These are phyloP conservation scores for Struthidea cinerea DNA, from an alignment of 2,113 vertebrate genomes.

Conservation along the genomic window DNA sequence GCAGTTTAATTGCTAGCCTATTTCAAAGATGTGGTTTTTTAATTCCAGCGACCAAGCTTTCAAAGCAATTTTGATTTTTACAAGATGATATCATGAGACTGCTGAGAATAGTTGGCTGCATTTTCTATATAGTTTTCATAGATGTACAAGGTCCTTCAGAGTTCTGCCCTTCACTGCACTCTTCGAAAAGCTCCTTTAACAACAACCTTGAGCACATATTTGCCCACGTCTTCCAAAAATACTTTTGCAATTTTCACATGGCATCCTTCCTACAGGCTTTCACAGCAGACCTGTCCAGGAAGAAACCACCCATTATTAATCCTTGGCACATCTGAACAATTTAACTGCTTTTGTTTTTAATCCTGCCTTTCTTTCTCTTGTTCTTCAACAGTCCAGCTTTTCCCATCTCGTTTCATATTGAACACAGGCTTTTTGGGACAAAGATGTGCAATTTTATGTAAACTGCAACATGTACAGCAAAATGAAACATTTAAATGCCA, in stretches of 20 bases:
- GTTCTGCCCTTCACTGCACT: not conserved
- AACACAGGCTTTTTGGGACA: not conserved
- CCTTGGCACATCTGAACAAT: not conserved
- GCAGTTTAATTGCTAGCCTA: not conserved
- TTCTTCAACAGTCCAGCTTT: not conserved
- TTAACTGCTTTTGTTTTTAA: not conserved
- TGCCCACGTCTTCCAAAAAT: not conserved
- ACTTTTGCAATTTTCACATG: not conserved
- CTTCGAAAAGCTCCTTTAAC: not conserved
- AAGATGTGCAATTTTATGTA: not conserved
- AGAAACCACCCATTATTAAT: not conserved
- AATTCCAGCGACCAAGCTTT: not conserved
- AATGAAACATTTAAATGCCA: not conserved
- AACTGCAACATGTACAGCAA: not conserved
- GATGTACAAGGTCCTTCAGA: not conserved
- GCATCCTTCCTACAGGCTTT: not conserved
- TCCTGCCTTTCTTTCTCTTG: not conserved
- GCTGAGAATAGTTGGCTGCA: not conserved
- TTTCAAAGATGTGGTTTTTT: not conserved
- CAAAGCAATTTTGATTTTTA: not conserved
- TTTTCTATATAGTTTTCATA: not conserved
- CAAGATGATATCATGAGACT: not conserved
- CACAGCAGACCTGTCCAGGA: not conserved
- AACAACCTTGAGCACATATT: not conserved
- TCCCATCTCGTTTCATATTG: not conserved